phyloP scores from a whole-genome alignment of 2,113 vertebrate species.

The Romanogobio albipinnatus region DNA sequence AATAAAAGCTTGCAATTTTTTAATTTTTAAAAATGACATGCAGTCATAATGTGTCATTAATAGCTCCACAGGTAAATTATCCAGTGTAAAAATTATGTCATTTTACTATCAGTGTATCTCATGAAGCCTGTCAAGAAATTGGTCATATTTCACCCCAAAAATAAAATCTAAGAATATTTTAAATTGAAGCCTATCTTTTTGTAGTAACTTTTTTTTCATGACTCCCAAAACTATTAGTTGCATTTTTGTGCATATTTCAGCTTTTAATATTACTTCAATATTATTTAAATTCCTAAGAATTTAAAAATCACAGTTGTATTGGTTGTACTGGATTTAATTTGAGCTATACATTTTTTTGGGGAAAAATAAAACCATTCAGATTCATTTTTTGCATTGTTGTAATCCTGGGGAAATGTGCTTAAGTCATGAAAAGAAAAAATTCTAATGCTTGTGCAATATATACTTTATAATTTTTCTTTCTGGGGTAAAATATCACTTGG shows the following conservation, averaged over 20 bases:
- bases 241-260: too few relatives aligned
- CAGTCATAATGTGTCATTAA: constrained; percentile 24
- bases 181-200: background rate
- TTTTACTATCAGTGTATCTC: background rate
- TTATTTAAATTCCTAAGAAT: too few relatives aligned
- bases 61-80: constrained; percentile 42
- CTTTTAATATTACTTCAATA: too few relatives aligned
- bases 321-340: too few relatives aligned
- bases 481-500: constrained; percentile 5
- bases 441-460: background rate
- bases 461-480: background rate
- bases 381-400: background rate
- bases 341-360: too few relatives aligned
- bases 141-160: constrained; percentile 1
- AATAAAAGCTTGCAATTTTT: background rate
- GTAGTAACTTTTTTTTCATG: background rate
- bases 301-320: too few relatives aligned
- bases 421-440: background rate
- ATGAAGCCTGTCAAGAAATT: background rate
- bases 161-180: background rate
- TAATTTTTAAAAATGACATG: background rate
- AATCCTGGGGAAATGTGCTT: background rate
- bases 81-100: constrained; percentile 47
- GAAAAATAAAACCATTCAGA: too few relatives aligned
- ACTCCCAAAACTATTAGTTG: background rate